Conservation (phyloP, 2,888 invertebrate species). For the Venusia cambrica region DNA sequence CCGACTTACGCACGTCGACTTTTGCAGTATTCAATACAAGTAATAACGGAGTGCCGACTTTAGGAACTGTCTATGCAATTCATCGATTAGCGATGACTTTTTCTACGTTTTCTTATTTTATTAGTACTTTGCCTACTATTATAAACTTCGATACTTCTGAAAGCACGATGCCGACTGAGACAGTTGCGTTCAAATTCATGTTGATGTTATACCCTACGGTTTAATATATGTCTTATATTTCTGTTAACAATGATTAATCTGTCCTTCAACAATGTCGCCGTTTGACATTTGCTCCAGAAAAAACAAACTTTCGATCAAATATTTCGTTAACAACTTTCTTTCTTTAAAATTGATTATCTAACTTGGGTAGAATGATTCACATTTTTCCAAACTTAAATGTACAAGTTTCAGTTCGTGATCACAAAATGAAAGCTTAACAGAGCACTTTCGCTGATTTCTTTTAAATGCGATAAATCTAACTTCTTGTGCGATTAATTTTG, state of each 20-base stretch:
- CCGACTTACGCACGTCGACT: too few relatives aligned
- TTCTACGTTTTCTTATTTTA: too few relatives aligned
- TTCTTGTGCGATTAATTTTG: conserved; percentile 47
- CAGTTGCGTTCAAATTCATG: too few relatives aligned
- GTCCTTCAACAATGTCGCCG: conserved; percentile 29
- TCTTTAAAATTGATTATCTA: conserved; percentile 70
- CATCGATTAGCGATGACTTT: too few relatives aligned
- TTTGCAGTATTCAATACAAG: too few relatives aligned
- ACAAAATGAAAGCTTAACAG: conserved; percentile 67
- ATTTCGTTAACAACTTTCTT: conserved; percentile 59
- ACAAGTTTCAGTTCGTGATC: conserved; percentile 69
- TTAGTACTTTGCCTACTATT: too few relatives aligned
- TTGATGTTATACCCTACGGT: not conserved
- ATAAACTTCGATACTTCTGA: too few relatives aligned
- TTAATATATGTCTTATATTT: conserved; percentile 4
- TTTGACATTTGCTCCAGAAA: too few relatives aligned
- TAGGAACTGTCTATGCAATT: too few relatives aligned
- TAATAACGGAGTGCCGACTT: too few relatives aligned
- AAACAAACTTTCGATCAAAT: conserved; percentile 49
- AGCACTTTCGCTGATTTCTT: conserved; percentile 64
- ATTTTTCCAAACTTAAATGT: conserved; percentile 71
- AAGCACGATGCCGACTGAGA: too few relatives aligned
- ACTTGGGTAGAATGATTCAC: conserved; percentile 64
- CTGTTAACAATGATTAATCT: conserved; percentile 15
- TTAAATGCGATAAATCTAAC: conserved; percentile 57